Conservation (phyloP, 2,797 vertebrate genomes). For the Artibeus lituratus region DNA sequence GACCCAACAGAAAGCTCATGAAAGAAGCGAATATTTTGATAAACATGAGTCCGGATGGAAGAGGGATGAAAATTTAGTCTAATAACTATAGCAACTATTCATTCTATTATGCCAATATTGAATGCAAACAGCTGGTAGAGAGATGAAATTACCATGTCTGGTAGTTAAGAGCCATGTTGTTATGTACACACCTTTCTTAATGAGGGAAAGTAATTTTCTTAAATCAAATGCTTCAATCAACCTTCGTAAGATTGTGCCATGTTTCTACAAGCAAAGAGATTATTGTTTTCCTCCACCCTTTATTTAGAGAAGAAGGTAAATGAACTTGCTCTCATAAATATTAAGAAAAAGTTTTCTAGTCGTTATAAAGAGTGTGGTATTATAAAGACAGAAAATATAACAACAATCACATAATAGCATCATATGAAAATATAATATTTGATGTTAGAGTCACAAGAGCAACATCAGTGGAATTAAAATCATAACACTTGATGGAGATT, state of each 20-base stretch:
- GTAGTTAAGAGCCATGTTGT: conserved; percentile 61
- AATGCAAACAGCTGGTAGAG: conserved; percentile 65
- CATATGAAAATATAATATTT: not conserved
- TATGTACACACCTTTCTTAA: conserved; percentile 66
- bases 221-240: conserved; percentile 54
- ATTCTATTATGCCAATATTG: conserved; percentile 65
- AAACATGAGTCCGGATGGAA: conserved; percentile 9
- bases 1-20: conserved; percentile 6
- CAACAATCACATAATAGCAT: not conserved
- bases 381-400: not conserved
- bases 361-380: not conserved
- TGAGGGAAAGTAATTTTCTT: conserved; percentile 41
- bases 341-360: not conserved
- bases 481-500: not conserved
- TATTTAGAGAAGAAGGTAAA: not conserved
- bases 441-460: not conserved
- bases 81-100: conserved; percentile 47
- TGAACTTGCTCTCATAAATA: not conserved
- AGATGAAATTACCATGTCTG: conserved; percentile 56
- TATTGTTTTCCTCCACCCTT: not conserved
- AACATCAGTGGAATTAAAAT: not conserved
- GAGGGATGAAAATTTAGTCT: conserved; percentile 38
- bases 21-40: conserved; percentile 24
- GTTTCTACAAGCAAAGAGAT: not conserved
- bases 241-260: conserved; percentile 26